Conservation (phyloP, 2,888 invertebrate genomes). For the Elgonia sp. region DNA sequence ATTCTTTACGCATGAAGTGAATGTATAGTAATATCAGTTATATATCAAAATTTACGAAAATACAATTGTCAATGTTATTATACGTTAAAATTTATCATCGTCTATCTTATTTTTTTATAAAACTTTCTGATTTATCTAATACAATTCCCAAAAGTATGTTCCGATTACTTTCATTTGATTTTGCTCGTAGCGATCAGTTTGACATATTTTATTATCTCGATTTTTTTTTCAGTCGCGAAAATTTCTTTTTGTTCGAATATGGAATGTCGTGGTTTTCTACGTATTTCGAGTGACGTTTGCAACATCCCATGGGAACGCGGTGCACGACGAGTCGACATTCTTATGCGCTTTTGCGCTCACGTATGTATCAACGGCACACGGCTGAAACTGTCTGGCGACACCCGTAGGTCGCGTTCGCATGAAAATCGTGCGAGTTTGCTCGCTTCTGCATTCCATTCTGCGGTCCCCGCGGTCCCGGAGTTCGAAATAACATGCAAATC, state of each 20-base stretch:
- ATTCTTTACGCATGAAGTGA: too few relatives aligned
- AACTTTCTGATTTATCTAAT: too few relatives aligned
- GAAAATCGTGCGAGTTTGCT: constrained; percentile 81
- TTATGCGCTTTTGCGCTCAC: constrained; percentile 72
- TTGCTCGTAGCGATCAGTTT: too few relatives aligned
- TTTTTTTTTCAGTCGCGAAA: constrained; percentile 42
- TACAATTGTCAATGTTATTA: too few relatives aligned
- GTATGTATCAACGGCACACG: constrained; percentile 62
- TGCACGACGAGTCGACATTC: constrained; percentile 67
- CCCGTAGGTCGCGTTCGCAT: constrained; percentile 77
- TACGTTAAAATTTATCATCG: too few relatives aligned
- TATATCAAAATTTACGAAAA: too few relatives aligned
- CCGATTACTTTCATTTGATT: too few relatives aligned
- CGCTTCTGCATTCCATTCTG: constrained; percentile 80
- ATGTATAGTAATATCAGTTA: too few relatives aligned
- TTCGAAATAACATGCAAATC: constrained; percentile 86
- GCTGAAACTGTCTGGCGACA: constrained; percentile 63
- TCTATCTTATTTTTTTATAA: too few relatives aligned
- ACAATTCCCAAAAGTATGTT: too few relatives aligned
- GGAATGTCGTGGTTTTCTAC: constrained; percentile 70
- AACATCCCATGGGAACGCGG: constrained; percentile 71
- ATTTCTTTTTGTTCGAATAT: constrained; percentile 59
- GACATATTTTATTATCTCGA: background rate
- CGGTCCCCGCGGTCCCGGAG: constrained; percentile 81
- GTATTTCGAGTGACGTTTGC: constrained; percentile 61